Base-by-base conservation (phyloP, 1,140 invertebrate genomes). In the Adelges cooleyi region DNA sequence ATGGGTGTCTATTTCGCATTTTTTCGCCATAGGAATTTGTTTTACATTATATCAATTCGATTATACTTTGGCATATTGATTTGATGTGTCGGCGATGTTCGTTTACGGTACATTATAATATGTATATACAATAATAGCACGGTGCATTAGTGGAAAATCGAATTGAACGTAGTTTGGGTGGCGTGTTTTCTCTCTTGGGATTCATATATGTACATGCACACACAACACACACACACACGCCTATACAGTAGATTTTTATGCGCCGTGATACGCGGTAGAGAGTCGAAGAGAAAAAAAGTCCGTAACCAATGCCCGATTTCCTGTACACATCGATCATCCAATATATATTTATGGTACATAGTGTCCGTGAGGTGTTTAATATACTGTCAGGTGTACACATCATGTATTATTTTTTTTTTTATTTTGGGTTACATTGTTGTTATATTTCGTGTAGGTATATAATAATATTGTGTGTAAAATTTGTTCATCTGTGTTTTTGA, bases 91-190 rank as follows among this genome's bases (percentile, higher is more conserved):
- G 29, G 11, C 11, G 29, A 33, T 33, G 29, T 33, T 6, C 29
- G 29, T 33, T 33, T 33, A 33, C 29, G 29, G 29, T 33, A 33
- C 11, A 33, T 11, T n/a, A n/a, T n/a, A n/a, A 11, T 33, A 5
- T 33, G 29, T 33, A 33, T 33, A 11, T 6, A 33, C 29, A 33
- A 46, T 42, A 62, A 46, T 62, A 62, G 25, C 56, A 62, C 56
- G 56, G 56, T 48, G 46, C 56, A 33, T 62, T 62, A 62, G 56
- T 62, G 56, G 42, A 62, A 62, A 62, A 62, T 62, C 56, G 56
- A 33, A 59, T 62, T 46, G 56, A n/a, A 33, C 29, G 29, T 62
- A 62, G 27, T 44, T 46, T 62, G 56, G 56, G 56, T 62, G 56
- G 42, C 42, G 20, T 48, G 56, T 62, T 62, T 62, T 48, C 42